A percentile compares a stretch with the other conserved stretches of the same genome.
These are phyloP conservation scores for Perodicticus potto DNA, from an alignment of 2,797 vertebrate genomes.

Conservation along the genomic window DNA sequence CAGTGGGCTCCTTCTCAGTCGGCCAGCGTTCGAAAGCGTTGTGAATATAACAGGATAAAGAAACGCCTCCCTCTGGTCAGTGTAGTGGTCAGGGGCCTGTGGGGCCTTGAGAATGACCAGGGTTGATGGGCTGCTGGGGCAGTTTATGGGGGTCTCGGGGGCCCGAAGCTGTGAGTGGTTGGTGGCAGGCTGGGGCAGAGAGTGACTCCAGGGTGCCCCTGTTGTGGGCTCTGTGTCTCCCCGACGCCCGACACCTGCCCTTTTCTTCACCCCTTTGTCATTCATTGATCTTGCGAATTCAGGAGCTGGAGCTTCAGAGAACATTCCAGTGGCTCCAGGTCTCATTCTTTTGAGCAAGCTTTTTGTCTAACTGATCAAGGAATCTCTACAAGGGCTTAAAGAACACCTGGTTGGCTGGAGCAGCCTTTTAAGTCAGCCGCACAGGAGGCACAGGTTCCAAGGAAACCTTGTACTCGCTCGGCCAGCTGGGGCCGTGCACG, in stretches of 20 bases:
- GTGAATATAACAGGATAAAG: accelerated
- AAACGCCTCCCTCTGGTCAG: not conserved
- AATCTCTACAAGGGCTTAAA: not conserved
- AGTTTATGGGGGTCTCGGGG: not conserved
- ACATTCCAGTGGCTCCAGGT: not conserved
- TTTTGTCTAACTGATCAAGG: not conserved
- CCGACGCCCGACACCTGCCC: too few species aligned
- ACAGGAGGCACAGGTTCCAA: constrained; percentile 68
- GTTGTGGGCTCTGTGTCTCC: not conserved
- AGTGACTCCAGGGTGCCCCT: not conserved
- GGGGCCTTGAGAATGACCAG: not conserved
- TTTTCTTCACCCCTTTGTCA: not conserved
- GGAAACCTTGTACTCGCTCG: constrained; percentile 60
- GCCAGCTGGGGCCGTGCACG: constrained; percentile 74
- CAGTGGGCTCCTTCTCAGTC: not conserved
- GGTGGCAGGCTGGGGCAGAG: not conserved
- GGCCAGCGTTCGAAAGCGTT: not conserved
- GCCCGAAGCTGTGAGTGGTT: not conserved
- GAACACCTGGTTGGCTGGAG: constrained; percentile 61
- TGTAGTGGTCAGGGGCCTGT: accelerated
- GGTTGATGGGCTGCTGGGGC: not conserved
- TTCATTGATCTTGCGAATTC: not conserved
- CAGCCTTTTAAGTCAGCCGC: not conserved
- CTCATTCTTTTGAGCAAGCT: not conserved
- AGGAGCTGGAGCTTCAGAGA: not conserved